Evolutionary conservation across 2,113 vertebrate genomes (phyloP).

Genomic region (Ibidorhyncha struthersii): DNA sequence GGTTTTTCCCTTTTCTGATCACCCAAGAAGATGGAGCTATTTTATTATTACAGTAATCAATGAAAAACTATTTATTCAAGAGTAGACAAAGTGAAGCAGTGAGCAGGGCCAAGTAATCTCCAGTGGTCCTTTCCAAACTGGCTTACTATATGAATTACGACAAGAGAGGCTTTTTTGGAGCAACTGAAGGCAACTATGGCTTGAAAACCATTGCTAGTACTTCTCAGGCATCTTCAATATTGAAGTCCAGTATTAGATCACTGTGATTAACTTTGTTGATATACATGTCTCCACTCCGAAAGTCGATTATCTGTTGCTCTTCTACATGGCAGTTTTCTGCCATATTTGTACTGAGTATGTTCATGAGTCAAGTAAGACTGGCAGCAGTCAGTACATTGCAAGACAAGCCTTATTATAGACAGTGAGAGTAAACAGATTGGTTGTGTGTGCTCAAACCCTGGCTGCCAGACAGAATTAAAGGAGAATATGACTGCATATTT

Average conservation of each 20-base stretch:
- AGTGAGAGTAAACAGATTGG: background rate
- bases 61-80: background rate
- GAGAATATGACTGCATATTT: background rate
- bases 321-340: background rate
- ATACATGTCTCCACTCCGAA: background rate
- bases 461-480: background rate
- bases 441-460: background rate
- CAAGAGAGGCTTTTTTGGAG: background rate
- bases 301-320: background rate
- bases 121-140: background rate
- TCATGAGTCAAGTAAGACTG: background rate
- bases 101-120: background rate
- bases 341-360: background rate
- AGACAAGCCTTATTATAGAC: background rate
- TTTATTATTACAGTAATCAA: background rate
- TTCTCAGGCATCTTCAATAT: rapidly evolving
- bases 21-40: background rate
- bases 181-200: background rate
- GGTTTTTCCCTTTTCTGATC: background rate
- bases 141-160: background rate
- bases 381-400: background rate
- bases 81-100: background rate
- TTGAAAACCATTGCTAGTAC: background rate
- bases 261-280: background rate
- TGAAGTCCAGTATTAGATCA: background rate